phyloP scores from a whole-genome alignment of 2,888 invertebrate species.

The Athalia cordata region DNA sequence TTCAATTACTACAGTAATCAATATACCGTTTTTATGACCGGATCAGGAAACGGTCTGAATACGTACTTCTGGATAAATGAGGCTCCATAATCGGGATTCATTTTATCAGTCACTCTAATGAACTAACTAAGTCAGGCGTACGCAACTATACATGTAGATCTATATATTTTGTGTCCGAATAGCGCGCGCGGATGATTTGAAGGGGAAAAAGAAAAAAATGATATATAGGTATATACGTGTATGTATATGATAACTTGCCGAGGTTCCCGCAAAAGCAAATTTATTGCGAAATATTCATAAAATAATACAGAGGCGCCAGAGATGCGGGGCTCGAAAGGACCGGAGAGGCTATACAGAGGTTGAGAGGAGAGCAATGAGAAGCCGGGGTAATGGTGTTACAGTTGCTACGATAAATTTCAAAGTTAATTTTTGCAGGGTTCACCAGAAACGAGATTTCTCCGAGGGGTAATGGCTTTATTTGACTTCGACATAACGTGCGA shows the following conservation, averaged over 20 bases:
- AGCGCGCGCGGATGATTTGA: too few species aligned
- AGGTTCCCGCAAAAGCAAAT: slow-evolving; percentile 26
- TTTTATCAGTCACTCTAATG: background rate
- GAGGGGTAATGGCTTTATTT: slow-evolving; percentile 38
- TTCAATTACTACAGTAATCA: background rate
- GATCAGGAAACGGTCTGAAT: background rate
- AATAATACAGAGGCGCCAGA: slow-evolving; percentile 38
- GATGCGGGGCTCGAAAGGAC: slow-evolving; percentile 9
- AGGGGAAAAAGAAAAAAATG: too few species aligned
- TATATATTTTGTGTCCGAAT: background rate
- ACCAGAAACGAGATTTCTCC: slow-evolving; percentile 41
- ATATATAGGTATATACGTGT: too few species aligned
- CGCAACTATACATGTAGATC: background rate
- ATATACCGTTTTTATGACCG: background rate
- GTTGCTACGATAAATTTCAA: slow-evolving; percentile 44
- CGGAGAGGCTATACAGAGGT: slow-evolving; percentile 6
- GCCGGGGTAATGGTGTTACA: slow-evolving; percentile 41
- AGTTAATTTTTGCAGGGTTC: slow-evolving; percentile 43
- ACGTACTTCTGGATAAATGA: background rate
- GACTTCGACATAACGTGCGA: slow-evolving; percentile 35
- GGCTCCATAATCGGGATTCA: background rate
- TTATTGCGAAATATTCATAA: slow-evolving; percentile 42
- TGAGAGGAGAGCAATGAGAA: slow-evolving; percentile 29
- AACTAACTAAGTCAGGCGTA: background rate
- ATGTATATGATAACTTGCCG: background rate